A percentile compares a stretch with the other conserved stretches of the same genome.
Conservation (phyloP, 2,113 vertebrate genomes). For the Grammomys surdaster region DNA sequence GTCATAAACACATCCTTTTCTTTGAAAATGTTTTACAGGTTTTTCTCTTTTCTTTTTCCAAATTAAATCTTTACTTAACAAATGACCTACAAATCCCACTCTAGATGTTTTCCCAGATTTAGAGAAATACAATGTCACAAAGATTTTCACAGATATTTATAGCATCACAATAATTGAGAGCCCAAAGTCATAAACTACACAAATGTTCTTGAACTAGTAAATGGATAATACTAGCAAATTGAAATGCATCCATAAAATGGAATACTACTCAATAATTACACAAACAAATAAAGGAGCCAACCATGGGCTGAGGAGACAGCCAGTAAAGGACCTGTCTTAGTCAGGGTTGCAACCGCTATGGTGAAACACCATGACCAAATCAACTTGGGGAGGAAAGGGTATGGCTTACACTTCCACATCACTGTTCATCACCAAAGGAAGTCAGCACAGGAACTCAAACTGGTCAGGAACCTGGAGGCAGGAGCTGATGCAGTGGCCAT, state of each 20-base stretch:
- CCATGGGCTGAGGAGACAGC: background rate
- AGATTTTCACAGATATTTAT: background rate
- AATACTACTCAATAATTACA: background rate
- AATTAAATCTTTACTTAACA: background rate
- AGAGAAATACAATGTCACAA: background rate
- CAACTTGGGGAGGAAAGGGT: background rate
- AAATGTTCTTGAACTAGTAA: constrained; percentile 19
- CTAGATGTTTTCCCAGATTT: background rate
- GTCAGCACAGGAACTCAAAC: background rate
- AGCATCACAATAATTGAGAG: background rate
- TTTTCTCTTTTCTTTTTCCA: background rate
- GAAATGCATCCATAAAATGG: background rate
- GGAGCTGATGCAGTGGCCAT: background rate
- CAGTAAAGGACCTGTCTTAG: background rate
- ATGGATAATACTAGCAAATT: background rate
- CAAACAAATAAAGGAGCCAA: background rate
- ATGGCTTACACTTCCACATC: background rate
- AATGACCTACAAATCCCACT: background rate
- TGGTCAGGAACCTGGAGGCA: background rate
- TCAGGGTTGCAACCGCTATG: background rate
- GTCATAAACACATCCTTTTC: background rate
- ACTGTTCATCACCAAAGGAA: background rate
- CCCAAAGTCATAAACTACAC: background rate
- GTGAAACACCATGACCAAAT: background rate
- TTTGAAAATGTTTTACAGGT: background rate